A percentile compares a stretch with the other conserved stretches of the same genome.
phyloP scores from a whole-genome alignment of 2,797 vertebrate genomes.

The Sebastes vulpes region DNA sequence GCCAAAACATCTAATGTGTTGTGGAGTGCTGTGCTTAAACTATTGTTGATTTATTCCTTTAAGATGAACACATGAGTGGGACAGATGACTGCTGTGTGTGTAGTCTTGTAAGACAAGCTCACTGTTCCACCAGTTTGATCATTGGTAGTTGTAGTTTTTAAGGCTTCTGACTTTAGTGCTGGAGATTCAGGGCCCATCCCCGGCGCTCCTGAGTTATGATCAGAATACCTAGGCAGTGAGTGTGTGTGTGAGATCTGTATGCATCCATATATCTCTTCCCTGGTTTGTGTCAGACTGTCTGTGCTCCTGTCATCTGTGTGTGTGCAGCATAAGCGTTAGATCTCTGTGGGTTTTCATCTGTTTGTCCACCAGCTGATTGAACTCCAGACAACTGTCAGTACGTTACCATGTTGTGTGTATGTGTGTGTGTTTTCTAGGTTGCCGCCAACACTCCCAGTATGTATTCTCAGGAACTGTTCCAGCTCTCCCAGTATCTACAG shows the following conservation, averaged over 20 bases:
- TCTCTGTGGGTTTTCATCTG: background rate
- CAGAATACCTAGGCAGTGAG: background rate
- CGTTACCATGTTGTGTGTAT: background rate
- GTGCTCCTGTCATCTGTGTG: background rate
- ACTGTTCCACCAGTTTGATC: background rate
- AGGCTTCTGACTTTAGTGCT: background rate
- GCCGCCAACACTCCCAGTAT: conserved; percentile 99
- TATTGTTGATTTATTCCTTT: background rate
- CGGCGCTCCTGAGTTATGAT: background rate
- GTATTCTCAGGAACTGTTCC: conserved; percentile 99
- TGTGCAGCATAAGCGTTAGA: background rate
- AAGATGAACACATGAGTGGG: background rate
- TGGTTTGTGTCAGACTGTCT: background rate
- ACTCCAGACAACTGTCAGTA: background rate
- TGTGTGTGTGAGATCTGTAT: background rate
- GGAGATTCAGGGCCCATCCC: background rate
- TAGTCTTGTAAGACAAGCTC: background rate
- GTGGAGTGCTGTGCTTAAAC: no score
- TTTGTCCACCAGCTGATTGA: conserved; percentile 4
- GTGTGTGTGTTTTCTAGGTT: conserved; percentile 85
- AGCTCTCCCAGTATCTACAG: conserved; percentile 99
- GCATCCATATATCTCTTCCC: background rate
- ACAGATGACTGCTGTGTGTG: background rate
- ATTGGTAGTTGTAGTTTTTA: background rate
- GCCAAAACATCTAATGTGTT: background rate